A percentile compares a stretch with the other conserved stretches of the same genome.
These are phyloP conservation scores for Heliconius aoede DNA, from an alignment of 2,888 invertebrate species.

Conservation along the genomic window DNA sequence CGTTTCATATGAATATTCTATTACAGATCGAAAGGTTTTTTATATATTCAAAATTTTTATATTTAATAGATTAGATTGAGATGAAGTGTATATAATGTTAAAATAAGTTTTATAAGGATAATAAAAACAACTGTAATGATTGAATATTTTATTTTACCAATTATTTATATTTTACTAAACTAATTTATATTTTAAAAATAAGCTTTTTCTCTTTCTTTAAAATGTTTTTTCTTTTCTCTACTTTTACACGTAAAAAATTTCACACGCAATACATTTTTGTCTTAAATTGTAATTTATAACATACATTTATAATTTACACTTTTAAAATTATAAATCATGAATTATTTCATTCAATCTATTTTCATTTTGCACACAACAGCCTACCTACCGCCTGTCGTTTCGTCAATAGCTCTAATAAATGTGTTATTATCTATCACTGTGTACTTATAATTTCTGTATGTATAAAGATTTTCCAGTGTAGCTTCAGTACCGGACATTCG, in stretches of 20 bases:
- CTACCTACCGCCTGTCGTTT: background rate
- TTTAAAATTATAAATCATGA: background rate
- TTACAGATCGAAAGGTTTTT: background rate
- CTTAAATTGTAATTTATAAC: background rate
- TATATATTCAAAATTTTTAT: background rate
- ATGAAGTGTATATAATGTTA: conserved; percentile 2
- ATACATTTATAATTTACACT: too few species aligned
- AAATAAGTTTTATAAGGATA: background rate
- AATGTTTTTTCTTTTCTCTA: too few species aligned
- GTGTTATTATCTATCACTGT: conserved; percentile 66
- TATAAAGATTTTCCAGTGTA: conserved; percentile 65
- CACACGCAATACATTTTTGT: background rate
- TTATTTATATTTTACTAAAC: conserved; percentile 1
- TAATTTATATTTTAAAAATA: too few species aligned
- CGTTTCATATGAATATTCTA: background rate
- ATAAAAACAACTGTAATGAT: background rate
- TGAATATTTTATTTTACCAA: background rate
- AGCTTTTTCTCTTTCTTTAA: too few species aligned
- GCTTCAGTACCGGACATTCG: conserved; percentile 57
- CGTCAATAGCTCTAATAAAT: conserved; percentile 60
- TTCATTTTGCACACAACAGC: background rate
- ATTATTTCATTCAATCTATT: background rate
- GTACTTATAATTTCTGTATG: conserved; percentile 70
- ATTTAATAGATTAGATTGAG: background rate
- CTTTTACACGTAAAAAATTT: too few species aligned